Conservation (phyloP, 35 echinoderm and acorn worm species). For the Ophioderma brevispina region DNA sequence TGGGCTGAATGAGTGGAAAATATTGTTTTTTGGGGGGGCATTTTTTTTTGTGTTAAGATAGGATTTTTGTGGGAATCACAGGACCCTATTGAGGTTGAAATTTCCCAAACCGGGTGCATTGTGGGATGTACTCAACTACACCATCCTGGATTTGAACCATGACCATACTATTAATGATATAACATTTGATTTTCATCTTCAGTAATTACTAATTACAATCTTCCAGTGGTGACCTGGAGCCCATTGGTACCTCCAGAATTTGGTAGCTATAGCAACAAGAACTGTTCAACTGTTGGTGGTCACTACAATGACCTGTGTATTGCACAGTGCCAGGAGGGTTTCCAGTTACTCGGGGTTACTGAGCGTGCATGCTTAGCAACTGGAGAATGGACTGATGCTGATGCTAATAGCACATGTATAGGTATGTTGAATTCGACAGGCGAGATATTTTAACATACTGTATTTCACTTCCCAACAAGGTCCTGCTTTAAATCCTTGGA, state of each 20-base stretch:
- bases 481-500: too few species aligned
- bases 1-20: too few species aligned
- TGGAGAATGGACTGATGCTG: slow-evolving; percentile 59
- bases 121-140: too few species aligned
- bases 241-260: slow-evolving; percentile 22
- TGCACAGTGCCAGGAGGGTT: slow-evolving; percentile 35
- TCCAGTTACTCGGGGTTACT: slow-evolving; percentile 17
- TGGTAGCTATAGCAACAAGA: slow-evolving; percentile 2
- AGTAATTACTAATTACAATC: background rate
- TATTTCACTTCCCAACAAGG: too few species aligned
- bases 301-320: slow-evolving; percentile 25
- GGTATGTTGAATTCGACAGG: slow-evolving; percentile 30
- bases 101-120: too few species aligned
- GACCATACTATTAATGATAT: too few species aligned
- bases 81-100: too few species aligned
- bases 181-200: too few species aligned
- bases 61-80: too few species aligned
- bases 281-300: slow-evolving; percentile 28
- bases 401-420: slow-evolving; percentile 63
- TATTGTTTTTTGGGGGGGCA: too few species aligned
- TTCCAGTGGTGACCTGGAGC: slow-evolving; percentile 33
- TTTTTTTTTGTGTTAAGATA: too few species aligned
- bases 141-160: too few species aligned
- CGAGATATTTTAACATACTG: background rate
- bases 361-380: slow-evolving; percentile 47